Evolutionary conservation across 2,113 vertebrate species (phyloP), one percentile per base, ranked within the genome.

Genomic region (Mandrillus leucophaeus): DNA sequence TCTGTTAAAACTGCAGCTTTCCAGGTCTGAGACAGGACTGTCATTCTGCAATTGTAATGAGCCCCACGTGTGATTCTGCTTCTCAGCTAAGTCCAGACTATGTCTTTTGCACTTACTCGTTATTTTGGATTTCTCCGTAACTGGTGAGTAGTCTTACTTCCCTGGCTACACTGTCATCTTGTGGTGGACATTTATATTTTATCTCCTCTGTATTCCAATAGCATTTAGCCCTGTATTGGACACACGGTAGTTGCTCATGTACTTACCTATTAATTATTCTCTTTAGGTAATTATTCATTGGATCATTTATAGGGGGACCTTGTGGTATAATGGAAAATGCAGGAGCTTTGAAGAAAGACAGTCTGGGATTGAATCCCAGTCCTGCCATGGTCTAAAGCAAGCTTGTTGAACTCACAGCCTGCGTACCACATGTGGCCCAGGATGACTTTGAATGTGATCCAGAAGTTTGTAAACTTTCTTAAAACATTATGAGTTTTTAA

Each of bases 1-100:
- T 75, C 73, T 68, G 25, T 93, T 88, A 75, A 93, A 90, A 55
- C 48, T 83, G 8, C 40, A 82, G 81, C 73, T 90, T 94, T 97
- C 83, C 8, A 87, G 76, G 52, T 95, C 68, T 93, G 30, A 32
- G 27, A 52, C 14, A 79, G 12, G 17, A 35, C 40, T 82, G 22
- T n/a, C 25, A 38, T 79, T 79, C 83, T 84, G 4, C 45, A 52
- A 61, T 17, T 61, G 30, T 64, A 59, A 87, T 87, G 70, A 90
- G 61, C 25, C 38, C 16, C 40, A 35, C 10, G 14, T 1, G 22
- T 35, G 76, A 70, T 52, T 95, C 70, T 85, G 27, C 72, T 66
- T 79, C 82, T 70, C 35, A 79, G 23, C 20, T 3, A 96, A 84
- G 50, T 66, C 27, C 27, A 93, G 43, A 38, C 45, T 45, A n/a